Evolutionary conservation across 2,113 vertebrate genomes (phyloP), one percentile per base, ranked within the genome.

Genomic region (Drymodes brunneopygia): DNA sequence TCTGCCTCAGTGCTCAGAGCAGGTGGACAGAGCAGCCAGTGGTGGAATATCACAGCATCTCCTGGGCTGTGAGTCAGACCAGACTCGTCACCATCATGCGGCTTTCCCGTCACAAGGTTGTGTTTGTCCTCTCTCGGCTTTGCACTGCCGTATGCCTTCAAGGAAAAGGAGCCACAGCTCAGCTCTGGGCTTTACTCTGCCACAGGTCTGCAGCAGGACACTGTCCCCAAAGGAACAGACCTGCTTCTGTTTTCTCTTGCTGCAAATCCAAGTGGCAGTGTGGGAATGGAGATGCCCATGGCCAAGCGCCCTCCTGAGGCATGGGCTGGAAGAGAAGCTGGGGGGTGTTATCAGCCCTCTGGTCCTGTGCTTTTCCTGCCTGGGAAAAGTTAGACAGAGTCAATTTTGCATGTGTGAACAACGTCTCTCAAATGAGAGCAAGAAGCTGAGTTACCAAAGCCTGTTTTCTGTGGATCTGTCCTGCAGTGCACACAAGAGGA

Each of bases 361-460:
- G 1, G 28, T 51, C 31, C 40, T 0, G 0, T 61, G 51, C 10
- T 79, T 44, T 47, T 54, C 45, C 71, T 66, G 21, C 51, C 53
- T 75, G 18, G 25, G 33, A 47, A 44, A 62, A 72, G 23, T 27
- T 38, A 23, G 85, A 54, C 33, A 6, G 22, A 71, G 20, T 11
- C n/a, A 54, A 1, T 15, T 66, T 47, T 38, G 58, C 23, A 29
- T 1, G 7, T 65, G 7, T 45, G n/a, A 40, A 45, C 16, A 85
- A 2, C 22, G 29, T 44, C 12, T 35, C 11, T 74, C 10, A 58
- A 42, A 50, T 4, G 36, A 51, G 40, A 92, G 38, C 48, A 31
- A 23, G 35, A 31, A 58, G 33, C 66, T 42, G 44, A 51, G 53
- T 13, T 70, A 16, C 36, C 15, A 24, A 83, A 79, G 38, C 10